phyloP scores from a whole-genome alignment of 1,140 invertebrate species.

The Nasonia longicornis region DNA sequence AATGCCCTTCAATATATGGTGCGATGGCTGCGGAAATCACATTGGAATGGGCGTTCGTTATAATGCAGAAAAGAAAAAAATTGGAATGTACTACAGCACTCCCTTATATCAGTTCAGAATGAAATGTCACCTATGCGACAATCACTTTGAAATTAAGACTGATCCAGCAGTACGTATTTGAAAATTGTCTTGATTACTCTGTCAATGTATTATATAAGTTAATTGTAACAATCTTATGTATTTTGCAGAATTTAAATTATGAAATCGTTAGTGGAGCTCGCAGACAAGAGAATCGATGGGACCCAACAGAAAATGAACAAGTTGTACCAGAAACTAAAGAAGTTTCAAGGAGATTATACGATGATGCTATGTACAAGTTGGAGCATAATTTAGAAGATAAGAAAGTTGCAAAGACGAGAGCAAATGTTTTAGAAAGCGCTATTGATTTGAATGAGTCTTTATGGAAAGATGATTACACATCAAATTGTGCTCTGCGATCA shows the following conservation, averaged over 20 bases:
- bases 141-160: conserved; percentile 98
- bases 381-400: conserved; percentile 91
- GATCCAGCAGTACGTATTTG: conserved; percentile 88
- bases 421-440: conserved; percentile 79
- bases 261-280: conserved; percentile 93
- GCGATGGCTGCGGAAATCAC: conserved; percentile 96
- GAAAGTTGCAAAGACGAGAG: conserved; percentile 76
- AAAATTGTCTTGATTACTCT: background rate
- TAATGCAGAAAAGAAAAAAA: conserved; percentile 98
- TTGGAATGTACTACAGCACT: conserved; percentile 98
- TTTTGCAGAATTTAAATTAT: conserved; percentile 94
- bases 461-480: conserved; percentile 92
- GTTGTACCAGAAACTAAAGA: conserved; percentile 91
- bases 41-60: conserved; percentile 99
- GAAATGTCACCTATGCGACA: conserved; percentile 99
- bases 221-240: conserved; percentile 41
- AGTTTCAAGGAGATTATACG: conserved; percentile 86
- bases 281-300: conserved; percentile 97
- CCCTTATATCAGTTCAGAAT: conserved; percentile 98
- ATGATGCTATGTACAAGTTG: conserved; percentile 96
- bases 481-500: conserved; percentile 85
- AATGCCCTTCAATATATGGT: conserved; percentile 99
- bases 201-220: background rate
- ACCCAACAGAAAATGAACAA: conserved; percentile 96
- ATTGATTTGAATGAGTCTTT: conserved; percentile 82